These are phyloP conservation scores for Polyodon spathula DNA, from an alignment of 2,113 vertebrate species.

Conservation along the genomic window DNA sequence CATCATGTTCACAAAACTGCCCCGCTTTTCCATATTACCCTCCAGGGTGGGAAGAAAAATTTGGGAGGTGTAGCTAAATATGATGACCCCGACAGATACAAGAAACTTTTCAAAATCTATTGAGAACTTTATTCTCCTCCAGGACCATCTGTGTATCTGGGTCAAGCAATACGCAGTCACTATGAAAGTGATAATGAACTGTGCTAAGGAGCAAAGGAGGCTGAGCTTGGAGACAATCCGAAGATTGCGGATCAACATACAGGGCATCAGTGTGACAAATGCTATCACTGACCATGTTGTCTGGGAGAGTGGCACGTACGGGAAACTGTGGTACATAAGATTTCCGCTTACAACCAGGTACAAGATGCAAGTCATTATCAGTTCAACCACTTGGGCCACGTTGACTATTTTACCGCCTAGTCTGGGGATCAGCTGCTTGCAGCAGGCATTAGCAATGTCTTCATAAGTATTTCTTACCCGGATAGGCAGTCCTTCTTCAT, in stretches of 20 bases:
- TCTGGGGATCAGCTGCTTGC: constrained; percentile 44
- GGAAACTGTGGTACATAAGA: constrained; percentile 56
- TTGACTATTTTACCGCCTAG: constrained; percentile 51
- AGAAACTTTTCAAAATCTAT: constrained; percentile 63
- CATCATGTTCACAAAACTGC: constrained; percentile 48
- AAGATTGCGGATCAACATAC: constrained; percentile 61
- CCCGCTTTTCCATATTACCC: constrained; percentile 59
- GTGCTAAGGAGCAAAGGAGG: constrained; percentile 63
- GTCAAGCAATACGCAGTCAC: constrained; percentile 61
- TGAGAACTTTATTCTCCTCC: constrained; percentile 47
- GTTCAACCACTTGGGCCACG: constrained; percentile 53
- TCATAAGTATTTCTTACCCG: constrained; percentile 58
- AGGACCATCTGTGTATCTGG: constrained; percentile 51
- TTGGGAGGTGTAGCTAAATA: constrained; percentile 77
- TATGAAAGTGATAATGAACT: constrained; percentile 61
- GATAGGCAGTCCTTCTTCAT: constrained; percentile 37
- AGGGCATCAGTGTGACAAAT: constrained; percentile 56
- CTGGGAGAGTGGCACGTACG: constrained; percentile 40
- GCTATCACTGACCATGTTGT: constrained; percentile 52
- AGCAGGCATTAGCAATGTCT: constrained; percentile 56
- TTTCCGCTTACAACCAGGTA: constrained; percentile 62
- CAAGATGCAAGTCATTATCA: constrained; percentile 72
- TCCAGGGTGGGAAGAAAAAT: constrained; percentile 68
- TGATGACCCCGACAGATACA: constrained; percentile 63
- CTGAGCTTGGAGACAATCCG: constrained; percentile 59